Evolutionary conservation across 1,140 invertebrate species (phyloP).

Genomic region (Sarcophaga peregrina): DNA sequence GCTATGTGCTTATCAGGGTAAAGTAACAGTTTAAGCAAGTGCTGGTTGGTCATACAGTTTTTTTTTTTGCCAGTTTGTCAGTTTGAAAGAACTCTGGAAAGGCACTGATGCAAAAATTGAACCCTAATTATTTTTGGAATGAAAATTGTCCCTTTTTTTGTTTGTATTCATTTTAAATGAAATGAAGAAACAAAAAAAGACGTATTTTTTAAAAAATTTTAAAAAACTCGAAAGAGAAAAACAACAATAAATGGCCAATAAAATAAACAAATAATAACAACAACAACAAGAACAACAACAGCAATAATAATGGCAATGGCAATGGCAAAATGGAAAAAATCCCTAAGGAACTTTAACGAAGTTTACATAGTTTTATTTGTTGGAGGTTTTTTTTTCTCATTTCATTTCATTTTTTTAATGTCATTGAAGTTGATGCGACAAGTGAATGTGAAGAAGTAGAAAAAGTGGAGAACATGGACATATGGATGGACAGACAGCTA

Average conservation of each 20-base stretch:
- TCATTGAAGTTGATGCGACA: slow-evolving; percentile 38
- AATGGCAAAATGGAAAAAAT: not conserved
- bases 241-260: no score
- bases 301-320: not conserved
- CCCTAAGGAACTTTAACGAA: slow-evolving; percentile 39
- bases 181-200: no score
- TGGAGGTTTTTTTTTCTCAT: not conserved
- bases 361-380: slow-evolving; percentile 24
- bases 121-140: slow-evolving; percentile 39
- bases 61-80: no score
- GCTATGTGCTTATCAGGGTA: no score
- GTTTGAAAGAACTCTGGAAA: not conserved
- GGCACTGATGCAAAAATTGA: slow-evolving; percentile 40
- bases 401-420: not conserved
- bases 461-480: not conserved
- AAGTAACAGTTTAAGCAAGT: no score
- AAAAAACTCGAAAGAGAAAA: no score
- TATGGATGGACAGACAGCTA: not conserved
- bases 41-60: no score
- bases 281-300: not conserved
- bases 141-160: slow-evolving; percentile 37
- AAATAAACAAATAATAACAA: not conserved
- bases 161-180: not conserved
- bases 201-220: no score
- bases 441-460: not conserved